Evolutionary conservation across 1,140 invertebrate species (phyloP).

Genomic region (Lethrus apterus): DNA sequence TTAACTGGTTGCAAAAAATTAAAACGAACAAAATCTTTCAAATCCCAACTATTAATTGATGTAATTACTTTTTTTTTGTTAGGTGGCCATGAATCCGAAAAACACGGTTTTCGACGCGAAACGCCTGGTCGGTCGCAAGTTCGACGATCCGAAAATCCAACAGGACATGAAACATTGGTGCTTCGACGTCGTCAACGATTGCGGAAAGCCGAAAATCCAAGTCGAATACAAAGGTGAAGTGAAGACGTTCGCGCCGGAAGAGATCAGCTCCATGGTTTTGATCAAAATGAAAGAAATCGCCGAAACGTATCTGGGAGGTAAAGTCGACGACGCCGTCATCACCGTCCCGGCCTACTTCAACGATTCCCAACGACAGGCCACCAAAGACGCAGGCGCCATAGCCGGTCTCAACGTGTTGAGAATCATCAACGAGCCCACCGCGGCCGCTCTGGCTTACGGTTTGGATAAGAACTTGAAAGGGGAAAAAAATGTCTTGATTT

Average conservation of each 20-base stretch:
- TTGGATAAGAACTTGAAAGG: constrained; percentile 79
- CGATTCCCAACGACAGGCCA: constrained; percentile 39
- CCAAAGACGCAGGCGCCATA: constrained; percentile 60
- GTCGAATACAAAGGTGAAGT: constrained; percentile 69
- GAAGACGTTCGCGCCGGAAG: constrained; percentile 74
- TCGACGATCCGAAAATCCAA: constrained; percentile 63
- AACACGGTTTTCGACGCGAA: constrained; percentile 78
- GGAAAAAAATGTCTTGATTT: constrained; percentile 66
- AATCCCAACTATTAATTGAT: constrained; percentile 72
- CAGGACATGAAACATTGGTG: constrained; percentile 74
- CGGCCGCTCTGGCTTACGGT: constrained; percentile 77
- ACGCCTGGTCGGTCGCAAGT: constrained; percentile 53
- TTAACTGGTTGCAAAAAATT: no score
- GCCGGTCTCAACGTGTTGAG: constrained; percentile 73
- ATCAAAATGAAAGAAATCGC: constrained; percentile 56
- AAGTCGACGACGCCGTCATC: constrained; percentile 57
- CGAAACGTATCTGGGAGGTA: constrained; percentile 48
- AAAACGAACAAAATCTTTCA: constrained; percentile 59
- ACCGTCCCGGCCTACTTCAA: constrained; percentile 55
- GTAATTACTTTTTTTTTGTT: constrained; percentile 40
- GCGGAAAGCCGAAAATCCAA: constrained; percentile 67
- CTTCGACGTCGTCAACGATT: constrained; percentile 62
- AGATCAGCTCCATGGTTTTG: constrained; percentile 69
- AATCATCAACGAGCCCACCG: constrained; percentile 77
- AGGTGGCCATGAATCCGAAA: constrained; percentile 58